Evolutionary conservation across 2,113 vertebrate genomes (phyloP).

Genomic region (Scomber colias): DNA sequence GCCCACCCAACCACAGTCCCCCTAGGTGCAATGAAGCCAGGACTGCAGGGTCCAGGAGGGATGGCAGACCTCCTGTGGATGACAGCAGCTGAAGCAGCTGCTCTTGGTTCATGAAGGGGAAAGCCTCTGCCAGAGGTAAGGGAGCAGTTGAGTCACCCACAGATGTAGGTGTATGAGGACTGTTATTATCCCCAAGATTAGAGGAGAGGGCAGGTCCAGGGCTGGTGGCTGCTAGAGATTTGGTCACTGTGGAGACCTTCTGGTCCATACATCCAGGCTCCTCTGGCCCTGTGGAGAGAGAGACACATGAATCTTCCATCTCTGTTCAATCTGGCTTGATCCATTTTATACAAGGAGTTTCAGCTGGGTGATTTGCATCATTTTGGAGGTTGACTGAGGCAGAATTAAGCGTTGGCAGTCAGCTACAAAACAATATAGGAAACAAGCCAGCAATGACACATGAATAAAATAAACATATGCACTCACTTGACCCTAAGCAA

Average conservation of each 20-base stretch:
- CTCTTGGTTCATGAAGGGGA: conserved; percentile 92
- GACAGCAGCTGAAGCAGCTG: conserved; percentile 90
- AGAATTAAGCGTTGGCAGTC: background rate
- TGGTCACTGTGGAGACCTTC: conserved; percentile 56
- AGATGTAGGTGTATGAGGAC: conserved; percentile 51
- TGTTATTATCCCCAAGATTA: conserved; percentile 61
- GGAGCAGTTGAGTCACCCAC: conserved; percentile 69
- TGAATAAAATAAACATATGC: background rate
- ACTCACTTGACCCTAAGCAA: background rate
- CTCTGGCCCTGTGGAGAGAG: conserved; percentile 50
- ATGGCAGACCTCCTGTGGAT: conserved; percentile 80
- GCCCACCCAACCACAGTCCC: conserved; percentile 80
- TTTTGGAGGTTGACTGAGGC: background rate
- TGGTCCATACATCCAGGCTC: conserved; percentile 59
- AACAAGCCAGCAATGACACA: background rate
- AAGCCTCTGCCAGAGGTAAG: conserved; percentile 86
- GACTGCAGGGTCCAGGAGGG: conserved; percentile 80
- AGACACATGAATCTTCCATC: conserved; percentile 19
- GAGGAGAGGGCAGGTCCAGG: conserved; percentile 68
- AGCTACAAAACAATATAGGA: background rate
- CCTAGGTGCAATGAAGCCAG: conserved; percentile 87
- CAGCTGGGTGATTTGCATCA: background rate
- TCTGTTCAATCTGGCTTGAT: background rate
- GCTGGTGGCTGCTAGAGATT: conserved; percentile 79
- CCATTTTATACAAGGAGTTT: background rate